Percentiles rank a stretch among this genome's conserved stretches.
phyloP scores from a whole-genome alignment of 2,888 invertebrate genomes.

The Caenorhabditis imperialis region DNA sequence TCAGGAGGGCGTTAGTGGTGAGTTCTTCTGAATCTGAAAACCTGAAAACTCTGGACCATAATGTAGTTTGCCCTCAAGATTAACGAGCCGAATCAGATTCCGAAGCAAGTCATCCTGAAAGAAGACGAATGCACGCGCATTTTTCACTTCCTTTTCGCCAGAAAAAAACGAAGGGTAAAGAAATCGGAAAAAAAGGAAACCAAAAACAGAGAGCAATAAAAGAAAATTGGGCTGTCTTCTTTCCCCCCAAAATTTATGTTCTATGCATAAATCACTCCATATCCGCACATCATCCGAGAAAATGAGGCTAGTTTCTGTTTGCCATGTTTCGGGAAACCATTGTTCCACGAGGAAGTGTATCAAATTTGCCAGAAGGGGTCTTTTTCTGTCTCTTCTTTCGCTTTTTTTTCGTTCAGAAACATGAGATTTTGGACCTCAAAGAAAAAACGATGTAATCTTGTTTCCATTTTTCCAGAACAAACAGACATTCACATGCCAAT shows the following conservation, averaged over 20 bases:
- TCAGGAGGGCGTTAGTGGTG: slow-evolving; percentile 68
- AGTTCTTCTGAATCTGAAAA: slow-evolving; percentile 20
- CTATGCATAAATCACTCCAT: slow-evolving; percentile 49
- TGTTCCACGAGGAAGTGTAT: slow-evolving; percentile 42
- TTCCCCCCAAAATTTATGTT: slow-evolving; percentile 7
- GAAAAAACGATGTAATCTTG: not conserved
- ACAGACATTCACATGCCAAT: slow-evolving; percentile 71
- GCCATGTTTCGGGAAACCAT: slow-evolving; percentile 43
- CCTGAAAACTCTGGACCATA: not conserved
- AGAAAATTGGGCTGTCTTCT: not conserved
- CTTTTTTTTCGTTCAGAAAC: too few relatives aligned
- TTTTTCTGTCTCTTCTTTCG: too few relatives aligned
- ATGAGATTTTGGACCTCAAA: slow-evolving; percentile 18
- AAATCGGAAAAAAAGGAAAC: slow-evolving; percentile 12
- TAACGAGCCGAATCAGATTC: slow-evolving; percentile 23
- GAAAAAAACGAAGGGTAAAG: too few relatives aligned
- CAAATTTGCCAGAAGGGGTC: slow-evolving; percentile 54
- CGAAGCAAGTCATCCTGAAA: slow-evolving; percentile 38
- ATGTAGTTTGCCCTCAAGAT: slow-evolving; percentile 30
- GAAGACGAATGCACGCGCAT: slow-evolving; percentile 9
- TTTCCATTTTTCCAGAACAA: slow-evolving; percentile 65
- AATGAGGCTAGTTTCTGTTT: too few relatives aligned
- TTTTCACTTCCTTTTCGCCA: slow-evolving; percentile 6
- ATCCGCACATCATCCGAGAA: slow-evolving; percentile 36
- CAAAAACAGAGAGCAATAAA: too few relatives aligned